Percentiles rank a stretch among this genome's conserved stretches.
Evolutionary conservation across 2,113 vertebrate genomes (phyloP).

Genomic region (Ciconia boyciana): DNA sequence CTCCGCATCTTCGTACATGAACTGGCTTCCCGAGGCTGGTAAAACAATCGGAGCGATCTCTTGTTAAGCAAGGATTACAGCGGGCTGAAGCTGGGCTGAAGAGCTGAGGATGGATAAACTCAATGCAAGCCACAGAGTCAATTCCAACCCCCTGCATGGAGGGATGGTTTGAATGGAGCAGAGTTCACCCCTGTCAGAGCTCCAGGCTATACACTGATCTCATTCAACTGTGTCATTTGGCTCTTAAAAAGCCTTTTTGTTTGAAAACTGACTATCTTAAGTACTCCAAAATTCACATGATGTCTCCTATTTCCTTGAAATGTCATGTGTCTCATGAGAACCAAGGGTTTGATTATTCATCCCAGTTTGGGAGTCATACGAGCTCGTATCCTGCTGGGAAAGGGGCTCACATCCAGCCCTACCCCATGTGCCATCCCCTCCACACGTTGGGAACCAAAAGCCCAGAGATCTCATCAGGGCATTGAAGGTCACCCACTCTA

Average conservation of each 20-base stretch:
- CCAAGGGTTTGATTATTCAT: neutral
- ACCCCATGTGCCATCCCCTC: neutral
- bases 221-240: neutral
- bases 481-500: neutral
- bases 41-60: rapidly evolving
- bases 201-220: neutral
- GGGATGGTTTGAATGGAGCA: neutral
- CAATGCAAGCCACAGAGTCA: neutral
- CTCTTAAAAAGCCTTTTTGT: slow-evolving; percentile 49
- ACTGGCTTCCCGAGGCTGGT: neutral
- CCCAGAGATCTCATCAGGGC: neutral
- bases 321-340: slow-evolving; percentile 19
- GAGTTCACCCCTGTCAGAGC: neutral
- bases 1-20: neutral
- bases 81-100: neutral
- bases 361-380: neutral
- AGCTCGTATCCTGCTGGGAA: neutral
- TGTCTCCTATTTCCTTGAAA: slow-evolving; percentile 11
- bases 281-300: slow-evolving; percentile 34
- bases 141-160: neutral
- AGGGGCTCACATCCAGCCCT: neutral
- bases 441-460: neutral
- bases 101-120: neutral
- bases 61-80: neutral
- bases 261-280: neutral